Evolutionary conservation across 2,888 invertebrate species (phyloP), one percentile per base, ranked within the genome.

Genomic region (Aethes cnicana): DNA sequence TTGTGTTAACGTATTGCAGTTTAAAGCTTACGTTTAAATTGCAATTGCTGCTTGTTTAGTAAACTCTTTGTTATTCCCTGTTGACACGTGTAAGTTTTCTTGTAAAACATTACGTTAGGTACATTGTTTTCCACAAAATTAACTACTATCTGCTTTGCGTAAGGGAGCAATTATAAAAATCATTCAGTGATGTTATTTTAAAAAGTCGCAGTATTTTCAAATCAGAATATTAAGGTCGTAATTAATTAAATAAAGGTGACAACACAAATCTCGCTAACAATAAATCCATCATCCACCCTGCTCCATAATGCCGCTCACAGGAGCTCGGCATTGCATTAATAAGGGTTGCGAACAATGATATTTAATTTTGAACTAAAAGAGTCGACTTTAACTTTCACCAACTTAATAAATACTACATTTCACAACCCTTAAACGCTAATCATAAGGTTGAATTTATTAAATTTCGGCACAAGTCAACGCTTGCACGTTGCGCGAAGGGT

Each of bases 261-360:
- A 44, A 28, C 14, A 78, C 83, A 81, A 72, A 71, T 81, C 81
- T 80, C 68, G 77, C 81, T 80, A 79, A 84, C 81, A 84, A 84
- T 85, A 82, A 82, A 81, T 70, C 67, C 73, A 71, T 76, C 79
- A 77, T 78, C 65, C 62, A 66, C 56, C 54, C 62, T 59, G 61
- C 60, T 59, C 66, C 69, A 37, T 41, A 35, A 65, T 70, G 68
- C 63, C 64, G 67, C 67, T 69, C 63, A 62, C 68, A 64, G 68
- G 72, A 77, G 74, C 79, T 77, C 84, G 80, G 81, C 84, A 84
- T 87, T 84, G 81, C 84, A 84, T 85, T 85, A 86, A 85, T 84
- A 77, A 81, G 81, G 72, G 75, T 64, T 63, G 62, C 77, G 74
- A 81, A 88, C 87, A 87, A 88, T 88, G 81, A 81, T 79, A 85